Evolutionary conservation across 2,888 invertebrate genomes (phyloP), one percentile per base, ranked within the genome.

Genomic region (Psylliodes chrysocephalus): DNA sequence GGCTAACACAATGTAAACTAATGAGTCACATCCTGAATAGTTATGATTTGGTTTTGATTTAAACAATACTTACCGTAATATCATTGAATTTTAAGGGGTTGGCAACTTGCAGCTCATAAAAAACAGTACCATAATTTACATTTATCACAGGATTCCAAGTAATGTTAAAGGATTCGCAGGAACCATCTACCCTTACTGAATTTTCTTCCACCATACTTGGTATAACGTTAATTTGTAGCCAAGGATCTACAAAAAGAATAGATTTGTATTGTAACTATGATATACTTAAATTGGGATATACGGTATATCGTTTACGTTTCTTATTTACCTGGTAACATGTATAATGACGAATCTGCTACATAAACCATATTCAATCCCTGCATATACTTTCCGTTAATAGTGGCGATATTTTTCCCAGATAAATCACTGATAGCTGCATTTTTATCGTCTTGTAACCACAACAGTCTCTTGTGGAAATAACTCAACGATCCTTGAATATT

Each of bases 81-180:
- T 89, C 88, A 52, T 88, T 87, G 71, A 18, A 25, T 30, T 86
- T 87, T 25, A 85, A 83, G 33, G 86, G 84, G 67, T 87, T 87
- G 5, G 86, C 84, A 67, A 92, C 85, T 79, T 89, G 90, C 49
- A 95, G 86, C 78, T 94, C 93, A 78, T 96, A 97, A 78, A 90
- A 91, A 0, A 95, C 89, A 2, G 87, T 86, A 10, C 93, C 94
- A 77, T 92, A 92, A 76, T 92, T 94, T 2, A 93, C 91, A 55
- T 89, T 88, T 0, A 82, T 83, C 0, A 91, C 87, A 0, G 92
- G 89, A 14, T 88, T 84, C 96, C 96, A 97, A 1, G 90, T 90
- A 40, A 97, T 87, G 72, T 91, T 92, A 77, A 96, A 96, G 35
- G 87, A 86, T 66, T 92, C 87, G 89, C 91, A 94, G 12, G 87